These are phyloP conservation scores for Agrotis ipsilon DNA, from an alignment of 2,888 invertebrate species.

Conservation along the genomic window DNA sequence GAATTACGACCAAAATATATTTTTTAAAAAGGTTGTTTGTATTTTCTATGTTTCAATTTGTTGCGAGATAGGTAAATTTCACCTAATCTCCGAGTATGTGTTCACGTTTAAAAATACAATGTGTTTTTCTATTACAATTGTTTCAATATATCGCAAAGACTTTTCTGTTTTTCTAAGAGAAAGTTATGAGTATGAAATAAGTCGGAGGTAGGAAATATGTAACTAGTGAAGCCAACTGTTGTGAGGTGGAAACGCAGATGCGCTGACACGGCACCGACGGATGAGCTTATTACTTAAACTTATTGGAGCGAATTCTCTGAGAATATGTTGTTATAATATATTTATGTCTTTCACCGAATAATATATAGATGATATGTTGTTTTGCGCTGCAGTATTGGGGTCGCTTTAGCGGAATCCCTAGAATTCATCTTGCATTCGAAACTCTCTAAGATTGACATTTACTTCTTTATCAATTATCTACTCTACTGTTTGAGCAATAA, in stretches of 20 bases:
- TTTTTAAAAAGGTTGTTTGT: background rate
- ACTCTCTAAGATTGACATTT: too few relatives aligned
- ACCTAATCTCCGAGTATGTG: background rate
- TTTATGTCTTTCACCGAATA: constrained; percentile 9
- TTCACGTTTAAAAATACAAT: background rate
- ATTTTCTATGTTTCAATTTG: too few relatives aligned
- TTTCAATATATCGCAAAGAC: background rate
- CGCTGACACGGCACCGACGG: constrained; percentile 64
- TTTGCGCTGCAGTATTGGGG: background rate
- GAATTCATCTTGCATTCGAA: too few relatives aligned
- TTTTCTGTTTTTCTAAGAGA: constrained; percentile 1
- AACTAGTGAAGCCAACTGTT: constrained; percentile 47
- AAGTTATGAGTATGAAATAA: constrained; percentile 17
- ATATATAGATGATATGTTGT: background rate
- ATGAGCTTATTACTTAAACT: constrained; percentile 69
- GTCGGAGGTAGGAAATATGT: constrained; percentile 23
- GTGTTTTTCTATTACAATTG: constrained; percentile 2
- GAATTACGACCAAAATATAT: too few relatives aligned
- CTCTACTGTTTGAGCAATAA: too few relatives aligned
- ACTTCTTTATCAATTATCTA: too few relatives aligned
- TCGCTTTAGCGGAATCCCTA: too few relatives aligned
- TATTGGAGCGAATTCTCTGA: constrained; percentile 64
- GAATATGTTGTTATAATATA: constrained; percentile 23
- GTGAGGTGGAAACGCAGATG: constrained; percentile 61
- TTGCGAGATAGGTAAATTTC: background rate